Conservation (phyloP, 1,140 invertebrate genomes). For the Proctacanthus coquilletti region DNA sequence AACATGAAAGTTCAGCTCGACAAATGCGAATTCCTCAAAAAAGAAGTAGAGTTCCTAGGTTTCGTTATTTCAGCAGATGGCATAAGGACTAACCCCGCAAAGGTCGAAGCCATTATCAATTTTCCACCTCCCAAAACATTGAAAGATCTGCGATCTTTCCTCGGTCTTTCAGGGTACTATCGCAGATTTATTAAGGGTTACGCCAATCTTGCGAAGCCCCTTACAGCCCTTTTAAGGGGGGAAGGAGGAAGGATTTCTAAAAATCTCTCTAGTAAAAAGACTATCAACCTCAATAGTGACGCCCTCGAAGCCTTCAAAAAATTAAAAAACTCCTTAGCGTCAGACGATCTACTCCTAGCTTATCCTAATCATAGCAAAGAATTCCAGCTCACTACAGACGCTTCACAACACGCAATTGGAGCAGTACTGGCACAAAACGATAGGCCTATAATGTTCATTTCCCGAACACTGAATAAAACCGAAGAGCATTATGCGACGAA, state of each 20-base stretch:
- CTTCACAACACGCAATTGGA: slow-evolving; percentile 10
- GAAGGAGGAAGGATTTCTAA: background rate
- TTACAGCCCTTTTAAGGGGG: slow-evolving; percentile 5
- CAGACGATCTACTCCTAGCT: background rate
- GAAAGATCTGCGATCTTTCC: slow-evolving; percentile 30
- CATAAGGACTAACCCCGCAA: slow-evolving; percentile 24
- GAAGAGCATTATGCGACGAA: slow-evolving; percentile 29
- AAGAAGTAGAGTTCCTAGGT: slow-evolving; percentile 31
- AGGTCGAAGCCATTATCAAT: slow-evolving; percentile 24
- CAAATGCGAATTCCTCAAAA: slow-evolving; percentile 32
- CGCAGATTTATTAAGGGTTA: slow-evolving; percentile 18
- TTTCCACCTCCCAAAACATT: slow-evolving; percentile 22
- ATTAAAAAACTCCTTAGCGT: background rate
- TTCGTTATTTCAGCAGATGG: slow-evolving; percentile 28
- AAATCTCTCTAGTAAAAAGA: slow-evolving; percentile 1
- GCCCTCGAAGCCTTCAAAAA: slow-evolving; percentile 1
- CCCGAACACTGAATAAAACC: slow-evolving; percentile 17
- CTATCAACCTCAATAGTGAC: background rate
- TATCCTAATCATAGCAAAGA: slow-evolving; percentile 5
- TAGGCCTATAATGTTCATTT: slow-evolving; percentile 18
- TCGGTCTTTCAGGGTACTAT: slow-evolving; percentile 22
- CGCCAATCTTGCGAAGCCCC: slow-evolving; percentile 17
- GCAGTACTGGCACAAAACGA: slow-evolving; percentile 16
- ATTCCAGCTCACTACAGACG: slow-evolving; percentile 10
- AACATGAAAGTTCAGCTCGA: slow-evolving; percentile 31